Conservation (phyloP, 2,113 vertebrate genomes). For the Aegotheles bennettii region DNA sequence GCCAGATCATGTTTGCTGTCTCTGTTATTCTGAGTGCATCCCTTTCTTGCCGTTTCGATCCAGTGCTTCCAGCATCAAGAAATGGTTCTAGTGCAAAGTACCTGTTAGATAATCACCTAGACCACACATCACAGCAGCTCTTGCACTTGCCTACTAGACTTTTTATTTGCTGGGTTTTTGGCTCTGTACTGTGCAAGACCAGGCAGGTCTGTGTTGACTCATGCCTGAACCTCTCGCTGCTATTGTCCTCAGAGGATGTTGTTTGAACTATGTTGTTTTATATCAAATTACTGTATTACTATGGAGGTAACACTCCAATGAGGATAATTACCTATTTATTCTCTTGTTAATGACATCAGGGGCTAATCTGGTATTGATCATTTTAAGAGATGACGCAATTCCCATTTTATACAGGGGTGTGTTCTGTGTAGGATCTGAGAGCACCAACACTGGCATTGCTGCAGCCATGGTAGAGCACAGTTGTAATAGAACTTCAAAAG, state of each 20-base stretch:
- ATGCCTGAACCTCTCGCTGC: neutral
- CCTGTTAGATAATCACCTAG: neutral
- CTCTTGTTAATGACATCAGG: neutral
- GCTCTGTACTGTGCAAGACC: neutral
- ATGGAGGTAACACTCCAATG: neutral
- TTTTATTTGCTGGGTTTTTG: neutral
- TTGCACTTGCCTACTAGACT: neutral
- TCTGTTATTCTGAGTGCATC: neutral
- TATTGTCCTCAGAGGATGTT: fast-evolving
- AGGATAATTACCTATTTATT: neutral
- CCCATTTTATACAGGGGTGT: neutral
- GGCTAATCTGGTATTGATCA: conserved; percentile 1
- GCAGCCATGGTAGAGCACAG: neutral
- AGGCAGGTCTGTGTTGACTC: neutral
- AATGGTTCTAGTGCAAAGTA: neutral
- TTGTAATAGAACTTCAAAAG: neutral
- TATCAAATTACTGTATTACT: neutral
- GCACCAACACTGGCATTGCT: neutral
- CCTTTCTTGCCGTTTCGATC: neutral
- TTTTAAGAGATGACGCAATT: neutral
- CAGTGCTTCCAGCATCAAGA: neutral
- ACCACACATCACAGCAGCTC: neutral
- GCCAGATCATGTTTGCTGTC: neutral
- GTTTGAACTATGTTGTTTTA: neutral
- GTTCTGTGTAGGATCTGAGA: neutral